phyloP scores from a whole-genome alignment of 2,797 vertebrate genomes.

The Tapera naevia region DNA sequence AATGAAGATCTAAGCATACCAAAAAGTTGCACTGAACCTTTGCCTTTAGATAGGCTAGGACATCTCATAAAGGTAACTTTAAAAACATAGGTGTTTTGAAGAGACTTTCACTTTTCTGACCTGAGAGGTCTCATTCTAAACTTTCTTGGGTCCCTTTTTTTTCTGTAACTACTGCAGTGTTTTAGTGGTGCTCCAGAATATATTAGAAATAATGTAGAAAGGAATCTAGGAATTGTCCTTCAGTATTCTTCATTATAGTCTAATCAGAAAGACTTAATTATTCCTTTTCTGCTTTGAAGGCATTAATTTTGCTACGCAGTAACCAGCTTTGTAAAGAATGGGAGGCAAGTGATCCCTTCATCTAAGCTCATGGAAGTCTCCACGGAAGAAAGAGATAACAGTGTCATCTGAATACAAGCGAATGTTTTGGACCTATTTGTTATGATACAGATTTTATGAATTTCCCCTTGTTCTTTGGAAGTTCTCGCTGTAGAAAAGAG shows the following conservation, averaged over 20 bases:
- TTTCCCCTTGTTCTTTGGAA: not conserved
- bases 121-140: not conserved
- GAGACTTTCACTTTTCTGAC: not conserved
- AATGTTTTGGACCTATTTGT: not conserved
- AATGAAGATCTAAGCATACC: conserved; percentile 67
- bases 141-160: not conserved
- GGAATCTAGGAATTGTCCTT: not conserved
- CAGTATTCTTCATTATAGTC: not conserved
- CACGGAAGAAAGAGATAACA: not conserved
- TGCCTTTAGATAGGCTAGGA: conserved; percentile 76
- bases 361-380: not conserved
- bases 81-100: not conserved
- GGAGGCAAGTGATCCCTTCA: not conserved
- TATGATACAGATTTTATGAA: not conserved
- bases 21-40: conserved; percentile 74
- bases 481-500: not conserved
- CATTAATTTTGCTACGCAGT: not conserved
- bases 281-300: not conserved
- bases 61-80: conserved; percentile 83
- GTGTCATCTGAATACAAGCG: not conserved
- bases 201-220: not conserved
- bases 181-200: not conserved
- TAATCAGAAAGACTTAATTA: not conserved
- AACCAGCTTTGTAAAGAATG: not conserved
- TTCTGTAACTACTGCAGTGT: not conserved